Conservation (phyloP, 2,888 invertebrate species). For the Cephus rjabovi region DNA sequence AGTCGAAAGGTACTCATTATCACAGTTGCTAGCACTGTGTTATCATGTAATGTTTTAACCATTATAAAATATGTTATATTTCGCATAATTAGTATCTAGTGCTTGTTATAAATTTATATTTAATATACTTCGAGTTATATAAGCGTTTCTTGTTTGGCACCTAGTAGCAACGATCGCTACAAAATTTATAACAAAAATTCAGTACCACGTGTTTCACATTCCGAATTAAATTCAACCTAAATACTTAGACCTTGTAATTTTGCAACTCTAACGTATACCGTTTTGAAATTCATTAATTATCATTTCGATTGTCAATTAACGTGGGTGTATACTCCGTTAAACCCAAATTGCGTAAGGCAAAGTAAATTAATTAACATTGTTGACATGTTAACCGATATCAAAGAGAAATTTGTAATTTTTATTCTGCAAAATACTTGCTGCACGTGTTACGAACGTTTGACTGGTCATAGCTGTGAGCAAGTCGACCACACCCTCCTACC, state of each 20-base stretch:
- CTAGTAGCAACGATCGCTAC: no score
- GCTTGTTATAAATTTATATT: no score
- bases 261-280: neutral
- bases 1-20: no score
- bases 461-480: slow-evolving; percentile 36
- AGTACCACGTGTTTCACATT: neutral
- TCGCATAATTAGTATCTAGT: no score
- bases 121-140: no score
- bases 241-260: neutral
- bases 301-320: neutral
- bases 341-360: neutral
- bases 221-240: neutral
- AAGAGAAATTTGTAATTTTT: neutral
- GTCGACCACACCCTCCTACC: slow-evolving; percentile 47
- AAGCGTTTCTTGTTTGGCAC: no score
- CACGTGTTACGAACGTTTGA: slow-evolving; percentile 36
- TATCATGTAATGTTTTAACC: no score
- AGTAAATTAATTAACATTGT: neutral
- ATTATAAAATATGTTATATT: no score
- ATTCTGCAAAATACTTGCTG: slow-evolving; percentile 39
- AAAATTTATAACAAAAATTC: no score
- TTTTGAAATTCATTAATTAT: neutral
- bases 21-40: no score
- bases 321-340: neutral
- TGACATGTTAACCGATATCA: neutral